Evolutionary conservation across 2,797 vertebrate genomes (phyloP), one percentile per base, ranked within the genome.

Genomic region (Oreochromis grahami): DNA sequence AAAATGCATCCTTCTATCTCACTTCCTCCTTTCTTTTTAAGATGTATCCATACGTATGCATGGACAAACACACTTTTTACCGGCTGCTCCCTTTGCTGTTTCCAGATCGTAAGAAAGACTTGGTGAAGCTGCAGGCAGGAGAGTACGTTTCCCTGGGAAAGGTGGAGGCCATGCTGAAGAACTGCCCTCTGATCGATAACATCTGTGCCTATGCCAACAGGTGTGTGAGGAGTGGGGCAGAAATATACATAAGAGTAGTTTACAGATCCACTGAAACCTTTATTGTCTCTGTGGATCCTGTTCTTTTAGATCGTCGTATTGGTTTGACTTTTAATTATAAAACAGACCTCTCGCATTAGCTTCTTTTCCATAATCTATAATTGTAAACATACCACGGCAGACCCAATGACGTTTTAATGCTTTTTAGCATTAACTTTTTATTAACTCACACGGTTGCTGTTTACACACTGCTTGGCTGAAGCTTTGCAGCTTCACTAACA

Each of bases 111-210:
- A 99, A 98, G 92, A 99, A 99, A 92, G 98, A 99, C 92, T 95
- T 99, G 92, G 98, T 99, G 84, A 99, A 99, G 87, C 97, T 99
- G 29, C 98, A 99, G 93, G 98, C 98, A 1, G 98, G 98, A 83
- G 98, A 99, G 85, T 99, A 99, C 36, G 98, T 99, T 86, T 98
- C 98, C 84, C 97, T 99, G 87, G 98, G 98, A 41, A 99, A 99
- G 94, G 97, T 99, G 82, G 98, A 99, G 92, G 97, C 98, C 53
- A 95, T 96, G 92, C 86, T 99, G 92, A 99, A 99, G 96, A 99
- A 97, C 93, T 97, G 97, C 83, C 88, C 98, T 1, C 88, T 99
- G 79, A 94, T 99, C 24, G 98, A 99, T 95, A 99, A 99, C 93
- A 99, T 99, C 87, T 99, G 98, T 93, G 97, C 92, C 1, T 99